Evolutionary conservation across 2,797 vertebrate genomes (phyloP).

Genomic region (Pangasius sanitwongsei): DNA sequence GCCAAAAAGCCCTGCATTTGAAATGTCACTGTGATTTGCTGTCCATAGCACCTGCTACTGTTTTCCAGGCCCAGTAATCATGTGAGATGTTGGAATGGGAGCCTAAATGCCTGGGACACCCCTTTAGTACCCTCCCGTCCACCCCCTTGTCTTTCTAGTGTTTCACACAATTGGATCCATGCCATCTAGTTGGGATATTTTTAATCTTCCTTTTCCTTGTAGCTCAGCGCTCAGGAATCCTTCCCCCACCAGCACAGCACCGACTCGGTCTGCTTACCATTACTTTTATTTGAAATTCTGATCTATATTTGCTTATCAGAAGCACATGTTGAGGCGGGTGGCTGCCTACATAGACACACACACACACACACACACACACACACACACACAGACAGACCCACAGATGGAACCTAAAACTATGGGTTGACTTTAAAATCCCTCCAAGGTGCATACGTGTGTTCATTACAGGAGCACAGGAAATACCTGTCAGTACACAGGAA

Average conservation of each 20-base stretch:
- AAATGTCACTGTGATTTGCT: constrained; percentile 52
- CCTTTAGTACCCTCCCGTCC: background rate
- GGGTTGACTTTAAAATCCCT: constrained; percentile 39
- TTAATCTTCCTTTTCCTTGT: constrained; percentile 80
- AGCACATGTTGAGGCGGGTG: constrained; percentile 85
- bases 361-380: constrained; percentile 42
- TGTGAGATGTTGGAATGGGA: constrained; percentile 63
- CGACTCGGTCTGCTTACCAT: constrained; percentile 82
- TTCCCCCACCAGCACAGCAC: constrained; percentile 64
- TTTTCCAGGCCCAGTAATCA: constrained; percentile 64
- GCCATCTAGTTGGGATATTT: constrained; percentile 78
- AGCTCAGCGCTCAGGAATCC: constrained; percentile 84
- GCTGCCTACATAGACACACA: constrained; percentile 55
- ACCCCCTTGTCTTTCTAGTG: constrained; percentile 24
- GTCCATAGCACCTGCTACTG: constrained; percentile 54
- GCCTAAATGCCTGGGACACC: constrained; percentile 21
- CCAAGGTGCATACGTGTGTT: constrained; percentile 44
- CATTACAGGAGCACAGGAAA: constrained; percentile 58
- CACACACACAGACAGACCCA: constrained; percentile 34
- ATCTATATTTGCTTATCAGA: constrained; percentile 94
- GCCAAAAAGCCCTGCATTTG: constrained; percentile 65
- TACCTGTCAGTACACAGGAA: constrained; percentile 49
- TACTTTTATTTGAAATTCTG: constrained; percentile 97
- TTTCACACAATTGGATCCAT: constrained; percentile 75
- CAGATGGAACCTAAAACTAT: constrained; percentile 40